phyloP scores from a whole-genome alignment of 2,888 invertebrate species.

The Adineta ricciae region DNA sequence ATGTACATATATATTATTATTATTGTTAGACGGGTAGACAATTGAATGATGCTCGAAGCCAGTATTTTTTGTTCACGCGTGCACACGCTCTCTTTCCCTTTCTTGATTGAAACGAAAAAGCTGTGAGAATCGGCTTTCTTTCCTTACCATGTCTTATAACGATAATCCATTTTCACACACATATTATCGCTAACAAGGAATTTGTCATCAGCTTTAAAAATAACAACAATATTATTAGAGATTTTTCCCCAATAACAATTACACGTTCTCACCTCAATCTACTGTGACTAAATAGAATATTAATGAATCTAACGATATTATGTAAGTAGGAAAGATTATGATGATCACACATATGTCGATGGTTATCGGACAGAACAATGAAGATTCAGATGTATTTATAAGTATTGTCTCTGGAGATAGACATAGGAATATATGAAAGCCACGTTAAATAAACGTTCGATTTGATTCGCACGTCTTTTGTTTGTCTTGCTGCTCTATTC shows the following conservation, averaged over 20 bases:
- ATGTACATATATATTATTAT: not conserved
- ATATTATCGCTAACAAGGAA: not conserved
- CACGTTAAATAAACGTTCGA: not conserved
- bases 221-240: not conserved
- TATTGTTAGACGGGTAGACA: not conserved
- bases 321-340: not conserved
- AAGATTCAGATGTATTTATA: not conserved
- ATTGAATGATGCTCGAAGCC: constrained; percentile 5
- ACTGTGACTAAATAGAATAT: not conserved
- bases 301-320: not conserved
- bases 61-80: not conserved
- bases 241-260: not conserved
- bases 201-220: not conserved
- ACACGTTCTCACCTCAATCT: not conserved
- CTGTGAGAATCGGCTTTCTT: constrained; percentile 10
- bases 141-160: not conserved
- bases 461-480: not conserved
- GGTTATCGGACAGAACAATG: not conserved
- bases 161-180: constrained; percentile 10
- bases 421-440: not conserved
- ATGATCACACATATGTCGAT: not conserved
- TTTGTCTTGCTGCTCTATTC: not conserved
- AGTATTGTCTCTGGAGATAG: not conserved
- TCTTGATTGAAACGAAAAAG: constrained; percentile 8
- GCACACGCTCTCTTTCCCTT: not conserved